phyloP scores from a whole-genome alignment of 2,113 vertebrate genomes.

The Dermatemys mawii region DNA sequence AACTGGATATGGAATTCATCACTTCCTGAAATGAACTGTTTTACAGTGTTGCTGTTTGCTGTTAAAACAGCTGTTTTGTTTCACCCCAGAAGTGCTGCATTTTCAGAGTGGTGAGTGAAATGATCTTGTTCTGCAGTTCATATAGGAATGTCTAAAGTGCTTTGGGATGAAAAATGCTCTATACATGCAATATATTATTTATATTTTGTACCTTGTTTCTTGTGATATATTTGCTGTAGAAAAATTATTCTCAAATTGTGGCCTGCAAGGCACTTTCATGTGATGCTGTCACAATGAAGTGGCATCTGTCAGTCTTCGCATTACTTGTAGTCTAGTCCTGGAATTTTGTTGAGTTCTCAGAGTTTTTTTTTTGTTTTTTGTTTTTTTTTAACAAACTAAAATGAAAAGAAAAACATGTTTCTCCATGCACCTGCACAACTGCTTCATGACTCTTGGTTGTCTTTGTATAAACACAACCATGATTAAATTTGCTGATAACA shows the following conservation, averaged over 20 bases:
- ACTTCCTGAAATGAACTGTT: not conserved
- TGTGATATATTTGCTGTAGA: not conserved
- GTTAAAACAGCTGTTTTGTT: not conserved
- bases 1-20: not conserved
- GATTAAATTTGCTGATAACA: not conserved
- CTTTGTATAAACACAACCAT: not conserved
- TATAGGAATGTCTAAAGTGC: not conserved
- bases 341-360: not conserved
- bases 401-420: not conserved
- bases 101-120: not conserved
- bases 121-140: not conserved
- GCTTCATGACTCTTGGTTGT: not conserved
- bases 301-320: not conserved
- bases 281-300: fast-evolving
- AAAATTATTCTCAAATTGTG: not conserved
- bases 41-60: not conserved
- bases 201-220: not conserved
- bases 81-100: fast-evolving
- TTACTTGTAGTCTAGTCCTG: not conserved
- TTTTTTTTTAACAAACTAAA: not conserved
- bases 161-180: not conserved
- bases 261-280: not conserved
- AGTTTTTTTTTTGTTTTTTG: not conserved
- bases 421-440: not conserved
- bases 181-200: not conserved